These are phyloP conservation scores for Carettochelys insculpta DNA, from an alignment of 2,113 vertebrate species.

Conservation along the genomic window DNA sequence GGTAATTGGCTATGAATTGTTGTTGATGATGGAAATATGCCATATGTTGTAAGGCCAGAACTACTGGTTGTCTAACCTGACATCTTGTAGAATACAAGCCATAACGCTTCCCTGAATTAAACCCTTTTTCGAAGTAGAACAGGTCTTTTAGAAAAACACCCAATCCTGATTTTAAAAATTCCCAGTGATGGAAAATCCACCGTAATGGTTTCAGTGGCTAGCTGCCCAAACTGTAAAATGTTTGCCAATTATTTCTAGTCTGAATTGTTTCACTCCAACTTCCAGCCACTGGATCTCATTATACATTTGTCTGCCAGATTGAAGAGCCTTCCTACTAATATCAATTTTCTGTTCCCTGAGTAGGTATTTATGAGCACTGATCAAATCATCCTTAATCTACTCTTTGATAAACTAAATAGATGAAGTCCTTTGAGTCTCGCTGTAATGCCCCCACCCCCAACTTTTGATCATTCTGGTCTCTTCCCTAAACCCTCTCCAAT, in stretches of 20 bases:
- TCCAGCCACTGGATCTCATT: background rate
- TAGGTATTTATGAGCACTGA: background rate
- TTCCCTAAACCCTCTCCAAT: background rate
- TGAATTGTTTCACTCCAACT: background rate
- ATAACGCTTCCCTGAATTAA: background rate
- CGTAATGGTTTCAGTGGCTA: background rate
- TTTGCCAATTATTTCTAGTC: background rate
- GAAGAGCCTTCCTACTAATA: background rate
- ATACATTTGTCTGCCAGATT: background rate
- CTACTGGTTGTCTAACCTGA: background rate
- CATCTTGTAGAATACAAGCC: background rate
- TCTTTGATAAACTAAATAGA: background rate
- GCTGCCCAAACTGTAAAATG: background rate
- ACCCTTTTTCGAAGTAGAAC: too few species aligned
- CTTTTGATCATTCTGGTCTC: background rate
- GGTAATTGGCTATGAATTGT: background rate
- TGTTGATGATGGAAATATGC: background rate
- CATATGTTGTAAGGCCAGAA: background rate
- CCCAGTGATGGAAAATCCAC: background rate
- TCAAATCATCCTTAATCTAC: background rate
- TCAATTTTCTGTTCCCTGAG: background rate
- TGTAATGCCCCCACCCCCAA: background rate
- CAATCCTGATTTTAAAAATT: background rate
- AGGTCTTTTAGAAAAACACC: background rate
- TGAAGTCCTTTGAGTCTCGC: background rate